phyloP scores from a whole-genome alignment of 2,888 invertebrate species.

The Andrena bucephala region DNA sequence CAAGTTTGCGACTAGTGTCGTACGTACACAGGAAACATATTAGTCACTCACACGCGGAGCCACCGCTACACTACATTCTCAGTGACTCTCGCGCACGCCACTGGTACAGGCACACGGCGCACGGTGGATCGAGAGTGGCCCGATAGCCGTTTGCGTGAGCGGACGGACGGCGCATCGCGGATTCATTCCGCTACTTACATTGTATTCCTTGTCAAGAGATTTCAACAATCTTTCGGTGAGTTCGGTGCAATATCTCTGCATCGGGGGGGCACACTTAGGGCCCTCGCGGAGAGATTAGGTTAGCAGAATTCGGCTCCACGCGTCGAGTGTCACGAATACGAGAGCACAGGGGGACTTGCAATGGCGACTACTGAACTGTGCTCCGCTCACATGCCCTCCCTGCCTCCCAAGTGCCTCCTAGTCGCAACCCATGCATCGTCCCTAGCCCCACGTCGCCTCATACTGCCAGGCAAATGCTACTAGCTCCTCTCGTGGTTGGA shows the following conservation, averaged over 20 bases:
- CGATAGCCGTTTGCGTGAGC: slow-evolving; percentile 85
- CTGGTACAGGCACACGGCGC: slow-evolving; percentile 75
- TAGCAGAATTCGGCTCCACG: slow-evolving; percentile 78
- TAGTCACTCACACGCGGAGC: slow-evolving; percentile 60
- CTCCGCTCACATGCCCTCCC: slow-evolving; percentile 81
- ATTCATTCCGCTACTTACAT: slow-evolving; percentile 91
- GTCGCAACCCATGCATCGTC: slow-evolving; percentile 78
- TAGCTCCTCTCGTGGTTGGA: slow-evolving; percentile 77
- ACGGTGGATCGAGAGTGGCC: slow-evolving; percentile 80
- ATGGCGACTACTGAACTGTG: slow-evolving; percentile 86
- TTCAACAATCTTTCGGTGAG: slow-evolving; percentile 98
- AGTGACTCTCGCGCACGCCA: slow-evolving; percentile 75
- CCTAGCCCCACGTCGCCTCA: slow-evolving; percentile 76
- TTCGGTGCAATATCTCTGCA: slow-evolving; percentile 88
- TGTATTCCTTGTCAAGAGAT: slow-evolving; percentile 98
- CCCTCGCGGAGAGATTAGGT: slow-evolving; percentile 79
- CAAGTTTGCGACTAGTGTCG: slow-evolving; percentile 54
- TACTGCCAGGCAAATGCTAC: slow-evolving; percentile 76
- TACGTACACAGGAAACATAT: slow-evolving; percentile 60
- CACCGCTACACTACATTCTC: slow-evolving; percentile 64
- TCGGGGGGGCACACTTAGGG: slow-evolving; percentile 85
- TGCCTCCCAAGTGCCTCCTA: slow-evolving; percentile 83
- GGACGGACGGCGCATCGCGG: slow-evolving; percentile 88
- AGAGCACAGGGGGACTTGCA: slow-evolving; percentile 84
- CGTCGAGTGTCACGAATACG: slow-evolving; percentile 80